Base-by-base conservation (phyloP, 2,888 invertebrate genomes). In the Acleris sparsana region DNA sequence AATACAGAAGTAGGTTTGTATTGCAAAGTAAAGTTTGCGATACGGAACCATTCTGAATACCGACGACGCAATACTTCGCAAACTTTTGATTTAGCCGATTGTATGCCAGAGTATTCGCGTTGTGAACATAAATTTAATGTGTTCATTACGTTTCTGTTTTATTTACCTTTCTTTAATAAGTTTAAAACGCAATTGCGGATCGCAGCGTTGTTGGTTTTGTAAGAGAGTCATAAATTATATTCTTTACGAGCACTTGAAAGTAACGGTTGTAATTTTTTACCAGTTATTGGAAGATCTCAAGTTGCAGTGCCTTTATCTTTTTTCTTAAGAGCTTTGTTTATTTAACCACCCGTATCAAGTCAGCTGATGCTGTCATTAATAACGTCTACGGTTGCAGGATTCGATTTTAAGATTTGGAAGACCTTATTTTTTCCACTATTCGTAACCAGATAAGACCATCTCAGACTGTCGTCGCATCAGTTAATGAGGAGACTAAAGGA, bases 361-460 rank as follows among this genome's bases (percentile, higher is more conserved):
- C 44, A 7, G 29, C 39, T 53, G 49, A 62, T 25, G 25, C 3
- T 39, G 44, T 62, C 63, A 59, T 68, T 62, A 65, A 57, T 63
- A 57, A 58, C 44, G 52, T 53, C 62, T 62, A 33, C 33, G 53
- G 59, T 44, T 53, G 46, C 39, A 58, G 53, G 49, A 57, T 52
- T 62, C 46, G 52, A 61, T 62, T 51, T 72, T 72, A 73, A 70
- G 78, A 83, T 83, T 82, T 74, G 76, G 77, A 76, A 72, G 72
- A 76, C 73, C 74, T 76, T 88, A 82, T 80, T 76, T 74, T 85
- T 82, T 80, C 74, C 75, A 79, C 80, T 80, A 84, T 86, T 85
- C 87, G 87, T 83, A 87, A 91, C 88, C 86, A 83, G 88, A 90
- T 89, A 88, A 86, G 76, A 77, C 80, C 80, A 88, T 89, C 87